A percentile compares a stretch with the other conserved stretches of the same genome.
phyloP scores from a whole-genome alignment of 2,888 invertebrate species.

The Ennomos quercinarius region DNA sequence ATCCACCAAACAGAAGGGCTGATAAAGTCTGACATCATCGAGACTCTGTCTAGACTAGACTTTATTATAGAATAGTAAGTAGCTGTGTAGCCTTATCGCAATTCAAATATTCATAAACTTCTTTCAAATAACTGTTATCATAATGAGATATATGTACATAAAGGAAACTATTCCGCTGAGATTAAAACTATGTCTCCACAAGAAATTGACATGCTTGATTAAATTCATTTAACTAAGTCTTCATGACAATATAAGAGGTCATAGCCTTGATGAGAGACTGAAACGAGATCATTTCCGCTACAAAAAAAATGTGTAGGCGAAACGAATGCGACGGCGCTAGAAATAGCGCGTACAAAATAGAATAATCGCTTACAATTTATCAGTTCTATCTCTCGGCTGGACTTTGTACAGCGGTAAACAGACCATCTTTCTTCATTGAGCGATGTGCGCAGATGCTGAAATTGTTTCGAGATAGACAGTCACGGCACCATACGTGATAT shows the following conservation, averaged over 20 bases:
- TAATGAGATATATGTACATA: too few relatives aligned
- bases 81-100: too few relatives aligned
- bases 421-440: slow-evolving; percentile 52
- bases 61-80: too few relatives aligned
- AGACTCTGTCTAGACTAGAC: neutral
- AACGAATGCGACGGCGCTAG: slow-evolving; percentile 35
- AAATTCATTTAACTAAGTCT: slow-evolving; percentile 47
- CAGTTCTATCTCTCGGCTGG: slow-evolving; percentile 43
- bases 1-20: slow-evolving; percentile 29
- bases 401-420: slow-evolving; percentile 62
- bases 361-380: slow-evolving; percentile 45
- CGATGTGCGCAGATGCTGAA: slow-evolving; percentile 35
- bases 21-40: neutral
- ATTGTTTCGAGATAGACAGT: slow-evolving; percentile 6
- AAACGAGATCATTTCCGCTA: slow-evolving; percentile 36
- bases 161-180: neutral
- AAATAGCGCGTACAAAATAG: slow-evolving; percentile 48
- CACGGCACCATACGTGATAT: slow-evolving; percentile 5
- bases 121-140: too few relatives aligned
- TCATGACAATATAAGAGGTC: slow-evolving; percentile 47
- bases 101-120: too few relatives aligned
- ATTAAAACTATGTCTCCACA: slow-evolving; percentile 11
- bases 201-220: slow-evolving; percentile 59
- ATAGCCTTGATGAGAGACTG: slow-evolving; percentile 46
- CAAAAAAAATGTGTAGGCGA: slow-evolving; percentile 39